phyloP scores from a whole-genome alignment of 2,888 invertebrate genomes.

The Sicus ferrugineus region DNA sequence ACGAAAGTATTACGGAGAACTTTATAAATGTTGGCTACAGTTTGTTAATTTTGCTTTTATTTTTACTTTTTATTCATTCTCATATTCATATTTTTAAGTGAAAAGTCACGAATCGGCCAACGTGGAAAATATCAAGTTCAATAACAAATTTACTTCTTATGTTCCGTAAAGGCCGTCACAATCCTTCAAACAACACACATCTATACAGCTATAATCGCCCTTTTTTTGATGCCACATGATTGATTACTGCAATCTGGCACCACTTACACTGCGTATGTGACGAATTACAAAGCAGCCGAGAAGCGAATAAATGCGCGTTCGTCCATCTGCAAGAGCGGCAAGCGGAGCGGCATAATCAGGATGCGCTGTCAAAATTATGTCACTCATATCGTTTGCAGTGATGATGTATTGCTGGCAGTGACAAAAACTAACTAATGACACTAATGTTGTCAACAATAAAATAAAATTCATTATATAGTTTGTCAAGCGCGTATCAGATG shows the following conservation, averaged over 20 bases:
- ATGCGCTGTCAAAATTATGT: constrained; percentile 22
- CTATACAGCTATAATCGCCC: not conserved
- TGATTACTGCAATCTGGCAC: not conserved
- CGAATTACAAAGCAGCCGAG: not conserved
- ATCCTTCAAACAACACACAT: too few relatives aligned
- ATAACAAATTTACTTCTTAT: too few relatives aligned
- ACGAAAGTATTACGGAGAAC: constrained; percentile 14
- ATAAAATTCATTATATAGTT: not conserved
- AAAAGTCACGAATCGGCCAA: constrained; percentile 20
- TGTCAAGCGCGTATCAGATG: not conserved
- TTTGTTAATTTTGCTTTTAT: too few relatives aligned
- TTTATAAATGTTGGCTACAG: not conserved
- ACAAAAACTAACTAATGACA: not conserved
- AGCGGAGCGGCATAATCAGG: not conserved
- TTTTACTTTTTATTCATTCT: too few relatives aligned
- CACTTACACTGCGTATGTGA: not conserved
- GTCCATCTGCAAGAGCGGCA: too few relatives aligned
- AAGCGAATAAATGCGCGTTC: too few relatives aligned
- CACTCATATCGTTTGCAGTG: not conserved
- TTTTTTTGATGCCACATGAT: not conserved
- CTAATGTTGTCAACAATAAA: constrained; percentile 18
- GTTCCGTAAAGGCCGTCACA: not conserved
- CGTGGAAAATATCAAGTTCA: not conserved
- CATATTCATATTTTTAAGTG: constrained; percentile 4
- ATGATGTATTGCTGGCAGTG: constrained; percentile 7